Evolutionary conservation across 2,797 vertebrate genomes (phyloP), one percentile per base, ranked within the genome.

Genomic region (Manis pentadactyla): DNA sequence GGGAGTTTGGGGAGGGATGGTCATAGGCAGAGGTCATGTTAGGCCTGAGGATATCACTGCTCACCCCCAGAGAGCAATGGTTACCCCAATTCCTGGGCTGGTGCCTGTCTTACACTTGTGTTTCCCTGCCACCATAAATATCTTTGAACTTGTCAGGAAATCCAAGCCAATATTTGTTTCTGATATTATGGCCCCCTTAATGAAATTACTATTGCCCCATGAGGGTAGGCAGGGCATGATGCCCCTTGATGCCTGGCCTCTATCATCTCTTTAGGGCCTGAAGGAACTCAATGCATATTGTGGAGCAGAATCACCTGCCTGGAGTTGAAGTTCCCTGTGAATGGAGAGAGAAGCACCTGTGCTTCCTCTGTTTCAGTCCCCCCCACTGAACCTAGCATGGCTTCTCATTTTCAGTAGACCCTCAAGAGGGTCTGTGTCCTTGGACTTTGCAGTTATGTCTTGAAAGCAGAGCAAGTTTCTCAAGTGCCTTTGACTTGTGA

Each of bases 1-100:
- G 57, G 57, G 17, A 29, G 17, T 27, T 23, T 5, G 15, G 31
- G 34, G 8, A 51, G 39, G n/a, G 55, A 53, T n/a, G 55, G 9
- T 1, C 4, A 39, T 2, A 5, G 39, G 18, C 31, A n/a, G 34
- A 8, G 10, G 68, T 12, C 19, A 2, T 11, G 57, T 64, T 7
- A 13, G 57, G 23, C 23, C 29, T 2, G 14, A 15, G 57, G 34
- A 37, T 2, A 6, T 23, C 14, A 25, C 13, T 63, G n/a, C 12
- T 23, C 31, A 51, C 23, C 15, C 19, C 19, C 14, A 78, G 55
- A 71, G 5, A 46, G 2, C 0, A 1, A 19, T 31, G 39, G 51
- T 11, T 15, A 17, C 55, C 21, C 3, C 5, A 13, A 12, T n/a
- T 25, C 1, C 15, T 1, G 17, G n/a, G 18, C 53, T 0, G 0